Evolutionary conservation across 1,140 invertebrate species (phyloP).

Genomic region (Chironomus striatipennis): DNA sequence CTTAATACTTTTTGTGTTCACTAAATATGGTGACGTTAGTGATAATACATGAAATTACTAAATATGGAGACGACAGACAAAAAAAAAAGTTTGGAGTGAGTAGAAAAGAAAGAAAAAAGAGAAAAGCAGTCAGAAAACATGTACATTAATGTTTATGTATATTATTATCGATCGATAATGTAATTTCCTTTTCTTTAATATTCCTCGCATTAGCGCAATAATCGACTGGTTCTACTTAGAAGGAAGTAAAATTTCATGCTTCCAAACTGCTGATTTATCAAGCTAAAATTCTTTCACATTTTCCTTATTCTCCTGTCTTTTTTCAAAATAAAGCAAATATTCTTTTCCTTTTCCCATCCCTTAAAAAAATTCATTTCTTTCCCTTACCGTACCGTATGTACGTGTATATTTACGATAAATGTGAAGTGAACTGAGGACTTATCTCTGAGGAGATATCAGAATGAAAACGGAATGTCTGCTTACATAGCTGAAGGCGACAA

Average conservation of each 20-base stretch:
- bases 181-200: conserved; percentile 6
- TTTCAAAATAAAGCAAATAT: too few relatives aligned
- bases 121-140: too few relatives aligned
- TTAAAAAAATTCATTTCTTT: not conserved
- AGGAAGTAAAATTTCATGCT: not conserved
- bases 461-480: conserved; percentile 6
- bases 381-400: too few relatives aligned
- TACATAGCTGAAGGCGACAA: not conserved
- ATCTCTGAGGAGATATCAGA: conserved; percentile 7
- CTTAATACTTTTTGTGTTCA: conserved; percentile 1
- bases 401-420: too few relatives aligned
- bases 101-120: too few relatives aligned
- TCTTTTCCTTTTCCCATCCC: not conserved
- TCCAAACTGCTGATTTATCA: too few relatives aligned
- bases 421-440: not conserved
- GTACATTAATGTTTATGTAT: not conserved
- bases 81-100: too few relatives aligned
- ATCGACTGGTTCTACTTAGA: not conserved
- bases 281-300: not conserved
- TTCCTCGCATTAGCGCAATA: not conserved
- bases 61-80: not conserved
- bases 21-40: not conserved
- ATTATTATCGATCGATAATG: not conserved
- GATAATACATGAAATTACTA: not conserved
- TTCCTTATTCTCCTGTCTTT: not conserved